Percentiles rank a stretch among this genome's conserved stretches.
phyloP scores from a whole-genome alignment of 1,140 invertebrate genomes.

The Grapholita molesta region DNA sequence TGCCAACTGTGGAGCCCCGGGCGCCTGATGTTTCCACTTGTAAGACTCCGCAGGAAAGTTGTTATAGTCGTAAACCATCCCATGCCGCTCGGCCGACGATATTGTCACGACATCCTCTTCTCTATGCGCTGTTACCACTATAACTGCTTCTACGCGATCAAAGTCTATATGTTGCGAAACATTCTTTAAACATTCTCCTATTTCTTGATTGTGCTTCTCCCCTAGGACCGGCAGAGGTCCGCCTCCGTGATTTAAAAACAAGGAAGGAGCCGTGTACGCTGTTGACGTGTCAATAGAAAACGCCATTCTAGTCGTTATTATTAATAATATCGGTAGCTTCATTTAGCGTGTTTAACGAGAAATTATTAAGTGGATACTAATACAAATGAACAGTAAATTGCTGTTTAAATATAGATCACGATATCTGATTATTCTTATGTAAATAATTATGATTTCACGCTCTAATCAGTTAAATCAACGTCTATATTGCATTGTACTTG shows the following conservation, averaged over 20 bases:
- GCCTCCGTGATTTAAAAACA: slow-evolving; percentile 20
- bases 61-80: slow-evolving; percentile 3
- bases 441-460: no score
- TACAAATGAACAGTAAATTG: no score
- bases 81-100: neutral
- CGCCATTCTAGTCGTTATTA: neutral
- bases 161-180: neutral
- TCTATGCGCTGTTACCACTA: slow-evolving; percentile 18
- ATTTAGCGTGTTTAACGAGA: neutral
- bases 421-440: no score
- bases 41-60: slow-evolving; percentile 17
- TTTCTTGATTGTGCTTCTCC: slow-evolving; percentile 6
- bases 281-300: neutral
- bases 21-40: neutral
- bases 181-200: neutral
- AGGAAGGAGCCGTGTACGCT: neutral
- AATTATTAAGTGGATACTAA: neutral
- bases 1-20: neutral
- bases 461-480: neutral
- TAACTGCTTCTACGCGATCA: neutral
- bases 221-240: slow-evolving; percentile 11
- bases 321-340: neutral
- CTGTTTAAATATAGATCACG: no score
- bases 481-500: neutral
- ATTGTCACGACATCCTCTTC: slow-evolving; percentile 15